Conservation (phyloP, 2,113 vertebrate species). For the pig (Sus scrofa) region T2T-Sscrofa CM000814.6:138638501-138639000, state of each 20-base stretch:
- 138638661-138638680: neutral
- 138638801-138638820: neutral
- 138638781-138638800: neutral
- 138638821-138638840: neutral
- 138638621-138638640: neutral
- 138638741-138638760: neutral
- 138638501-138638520: neutral
- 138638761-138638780: fast-evolving
- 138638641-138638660: neutral
- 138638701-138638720: neutral
- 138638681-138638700: neutral
- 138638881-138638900: too few species aligned
- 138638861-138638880: too few species aligned
- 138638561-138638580: neutral
- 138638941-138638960: too few species aligned
- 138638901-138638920: too few species aligned
- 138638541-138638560: neutral
- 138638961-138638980: too few species aligned
- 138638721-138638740: neutral
- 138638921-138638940: too few species aligned
- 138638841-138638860: too few species aligned
- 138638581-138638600: neutral
- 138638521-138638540: neutral
- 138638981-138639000: too few species aligned
- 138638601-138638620: neutral